Conservation (phyloP, 2,888 invertebrate species). For the Drosophila paucipuncta region DNA sequence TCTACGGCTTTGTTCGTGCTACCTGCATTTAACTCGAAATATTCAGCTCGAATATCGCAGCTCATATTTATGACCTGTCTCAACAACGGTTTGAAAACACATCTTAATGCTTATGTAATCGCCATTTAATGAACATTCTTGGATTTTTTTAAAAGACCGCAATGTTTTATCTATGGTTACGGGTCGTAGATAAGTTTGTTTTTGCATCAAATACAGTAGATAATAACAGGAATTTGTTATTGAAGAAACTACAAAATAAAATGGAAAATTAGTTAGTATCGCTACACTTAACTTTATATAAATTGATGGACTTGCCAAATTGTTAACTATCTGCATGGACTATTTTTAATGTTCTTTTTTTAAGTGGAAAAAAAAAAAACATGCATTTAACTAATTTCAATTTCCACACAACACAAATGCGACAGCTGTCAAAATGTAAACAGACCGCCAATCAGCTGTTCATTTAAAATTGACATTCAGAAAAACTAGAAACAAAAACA, state of each 20-base stretch:
- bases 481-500: background rate
- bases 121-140: conserved; percentile 43
- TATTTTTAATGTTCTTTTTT: background rate
- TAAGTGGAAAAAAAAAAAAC: background rate
- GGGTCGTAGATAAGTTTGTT: background rate
- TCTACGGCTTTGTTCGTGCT: conserved; percentile 53
- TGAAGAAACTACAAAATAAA: background rate
- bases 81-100: conserved; percentile 45
- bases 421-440: background rate
- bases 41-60: conserved; percentile 32
- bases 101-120: conserved; percentile 32
- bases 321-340: background rate
- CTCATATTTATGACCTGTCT: conserved; percentile 59
- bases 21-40: conserved; percentile 53
- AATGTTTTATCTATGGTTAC: conserved; percentile 19
- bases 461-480: background rate
- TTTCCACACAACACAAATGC: background rate
- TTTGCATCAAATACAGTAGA: background rate
- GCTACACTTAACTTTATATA: background rate
- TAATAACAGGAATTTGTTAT: background rate
- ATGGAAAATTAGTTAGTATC: background rate
- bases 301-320: background rate
- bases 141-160: conserved; percentile 24
- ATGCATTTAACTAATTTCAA: background rate
- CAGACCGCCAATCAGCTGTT: background rate